Conservation (phyloP, 2,888 invertebrate species). For the Trachelus stipa region DNA sequence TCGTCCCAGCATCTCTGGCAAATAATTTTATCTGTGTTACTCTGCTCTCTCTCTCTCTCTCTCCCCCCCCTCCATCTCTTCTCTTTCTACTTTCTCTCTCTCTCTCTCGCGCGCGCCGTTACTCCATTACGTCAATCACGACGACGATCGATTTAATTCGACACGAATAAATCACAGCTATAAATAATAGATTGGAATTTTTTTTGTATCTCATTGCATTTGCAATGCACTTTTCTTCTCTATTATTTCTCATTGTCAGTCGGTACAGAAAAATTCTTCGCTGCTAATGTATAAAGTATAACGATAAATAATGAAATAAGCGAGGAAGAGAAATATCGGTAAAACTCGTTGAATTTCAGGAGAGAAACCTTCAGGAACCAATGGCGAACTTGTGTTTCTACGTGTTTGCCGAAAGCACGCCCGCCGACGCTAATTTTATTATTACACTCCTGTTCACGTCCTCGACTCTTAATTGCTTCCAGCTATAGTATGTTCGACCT, state of each 20-base stretch:
- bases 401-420: constrained; percentile 8
- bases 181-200: not conserved
- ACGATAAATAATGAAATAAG: not conserved
- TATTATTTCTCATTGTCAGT: not conserved
- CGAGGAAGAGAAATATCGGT: not conserved
- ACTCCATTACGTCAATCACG: too few species aligned
- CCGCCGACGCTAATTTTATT: constrained; percentile 21
- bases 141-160: not conserved
- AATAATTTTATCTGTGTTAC: not conserved
- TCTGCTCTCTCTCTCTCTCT: too few species aligned
- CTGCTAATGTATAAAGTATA: not conserved
- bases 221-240: not conserved
- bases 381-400: not conserved
- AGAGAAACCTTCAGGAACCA: not conserved
- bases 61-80: too few species aligned
- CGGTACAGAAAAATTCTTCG: not conserved
- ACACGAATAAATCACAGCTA: not conserved
- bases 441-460: constrained; percentile 20
- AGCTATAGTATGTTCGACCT: not conserved
- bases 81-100: too few species aligned
- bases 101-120: too few species aligned
- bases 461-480: constrained; percentile 19
- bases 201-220: not conserved
- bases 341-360: not conserved
- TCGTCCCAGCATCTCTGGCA: not conserved